These are phyloP conservation scores for Catocala sponsa DNA, from an alignment of 2,888 invertebrate species.

Conservation along the genomic window DNA sequence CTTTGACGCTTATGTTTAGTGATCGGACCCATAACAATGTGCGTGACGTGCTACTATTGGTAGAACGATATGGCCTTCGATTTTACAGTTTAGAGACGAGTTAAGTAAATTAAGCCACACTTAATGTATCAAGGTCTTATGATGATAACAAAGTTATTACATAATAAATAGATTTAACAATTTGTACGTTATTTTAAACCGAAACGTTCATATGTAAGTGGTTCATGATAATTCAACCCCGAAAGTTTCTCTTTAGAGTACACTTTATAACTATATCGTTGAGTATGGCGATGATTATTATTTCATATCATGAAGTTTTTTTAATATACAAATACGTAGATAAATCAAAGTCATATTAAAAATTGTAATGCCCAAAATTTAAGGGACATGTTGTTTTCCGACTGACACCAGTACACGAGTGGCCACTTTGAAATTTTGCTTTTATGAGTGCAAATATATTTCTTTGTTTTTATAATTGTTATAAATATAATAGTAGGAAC, in stretches of 20 bases:
- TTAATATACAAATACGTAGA: slow-evolving; percentile 44
- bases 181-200: slow-evolving; percentile 67
- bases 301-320: slow-evolving; percentile 29
- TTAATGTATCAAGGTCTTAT: slow-evolving; percentile 75
- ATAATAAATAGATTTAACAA: slow-evolving; percentile 66
- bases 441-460: no score
- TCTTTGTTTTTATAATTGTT: no score
- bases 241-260: slow-evolving; percentile 64
- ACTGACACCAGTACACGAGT: background rate
- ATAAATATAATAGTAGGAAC: no score
- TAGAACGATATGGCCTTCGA: slow-evolving; percentile 72
- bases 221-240: slow-evolving; percentile 60
- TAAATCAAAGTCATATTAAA: slow-evolving; percentile 42
- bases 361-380: background rate
- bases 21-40: slow-evolving; percentile 37
- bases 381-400: background rate
- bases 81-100: slow-evolving; percentile 64
- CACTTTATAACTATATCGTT: slow-evolving; percentile 30
- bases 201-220: slow-evolving; percentile 52
- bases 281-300: slow-evolving; percentile 30
- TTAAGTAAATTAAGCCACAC: slow-evolving; percentile 74
- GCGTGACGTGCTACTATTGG: slow-evolving; percentile 41
- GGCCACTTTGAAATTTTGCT: background rate
- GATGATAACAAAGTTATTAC: slow-evolving; percentile 64
- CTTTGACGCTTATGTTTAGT: slow-evolving; percentile 26